phyloP scores from a whole-genome alignment of 2,113 vertebrate species.

The Motacilla alba region DNA sequence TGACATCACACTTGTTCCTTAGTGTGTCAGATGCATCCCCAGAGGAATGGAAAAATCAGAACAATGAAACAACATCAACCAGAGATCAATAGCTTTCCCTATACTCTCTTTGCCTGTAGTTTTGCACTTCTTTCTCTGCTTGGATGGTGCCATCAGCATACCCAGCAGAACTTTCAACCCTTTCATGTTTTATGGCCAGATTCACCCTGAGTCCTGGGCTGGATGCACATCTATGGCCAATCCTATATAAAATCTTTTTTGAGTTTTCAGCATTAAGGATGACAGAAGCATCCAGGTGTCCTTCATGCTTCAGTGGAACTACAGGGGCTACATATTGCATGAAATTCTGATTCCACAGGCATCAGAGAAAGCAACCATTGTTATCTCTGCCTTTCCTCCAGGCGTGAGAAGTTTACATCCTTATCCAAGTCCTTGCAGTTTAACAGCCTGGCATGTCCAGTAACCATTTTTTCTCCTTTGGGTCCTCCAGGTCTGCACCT shows the following conservation, averaged over 20 bases:
- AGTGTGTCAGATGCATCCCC: not conserved
- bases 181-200: not conserved
- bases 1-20: not conserved
- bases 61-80: not conserved
- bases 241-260: not conserved
- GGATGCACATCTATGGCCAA: not conserved
- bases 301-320: not conserved
- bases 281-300: not conserved
- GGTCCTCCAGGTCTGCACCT: not conserved
- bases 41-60: not conserved
- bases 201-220: not conserved
- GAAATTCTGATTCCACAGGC: not conserved
- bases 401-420: not conserved
- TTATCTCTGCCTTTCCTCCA: not conserved
- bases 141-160: not conserved
- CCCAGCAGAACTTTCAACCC: not conserved
- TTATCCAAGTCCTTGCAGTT: not conserved
- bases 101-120: not conserved
- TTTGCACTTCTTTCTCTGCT: not conserved
- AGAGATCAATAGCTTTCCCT: not conserved
- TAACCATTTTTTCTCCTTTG: not conserved
- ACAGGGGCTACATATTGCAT: not conserved
- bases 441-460: not conserved
- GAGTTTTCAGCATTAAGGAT: not conserved
- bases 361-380: not conserved